Evolutionary conservation across 2,888 invertebrate genomes (phyloP), one percentile per base, ranked within the genome.

Genomic region (Operophtera brumata): DNA sequence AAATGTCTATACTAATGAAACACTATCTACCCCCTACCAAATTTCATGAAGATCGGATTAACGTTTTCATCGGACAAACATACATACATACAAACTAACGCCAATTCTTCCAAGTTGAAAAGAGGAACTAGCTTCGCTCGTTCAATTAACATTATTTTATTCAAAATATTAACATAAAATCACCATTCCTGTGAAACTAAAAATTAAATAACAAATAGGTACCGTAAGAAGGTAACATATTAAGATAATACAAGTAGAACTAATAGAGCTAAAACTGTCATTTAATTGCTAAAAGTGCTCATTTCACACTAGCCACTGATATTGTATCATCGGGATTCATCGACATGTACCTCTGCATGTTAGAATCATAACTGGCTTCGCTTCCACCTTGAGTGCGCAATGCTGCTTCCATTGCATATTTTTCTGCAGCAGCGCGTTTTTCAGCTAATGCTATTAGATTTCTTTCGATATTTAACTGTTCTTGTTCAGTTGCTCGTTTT

Each of bases 361-460:
- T 87, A 3, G 88, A 82, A 72, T 89, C 89, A 62, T 79, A 84
- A 51, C 80, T 86, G 37, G 80, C 78, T 74, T 88, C 88, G 66
- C 89, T 88, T 1, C 81, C 89, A 42, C 80, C 85, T 52, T 78
- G 77, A 10, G 69, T 66, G 34, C 77, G 61, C 30, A 80, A 53
- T 2, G 77, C 75, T 34, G 77, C 77, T 67, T 83, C 82, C 62
- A 77, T 65, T 4, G 81, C 82, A 25, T 80, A 78, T 64, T 70
- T 77, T 61, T 88, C 85, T 14, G 76, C 76, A 43, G 76, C 82
- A 54, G 77, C 81, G 35, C 75, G 78, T 69, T 81, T 81, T 64
- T 86, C 84, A n/a, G 77, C 80, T 13, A 73, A 67, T 59, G 69
- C 68, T 34, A 78, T 70, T n/a, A n/a, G n/a, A 66, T 82, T 82